Percentiles rank a stretch among this genome's conserved stretches.
phyloP scores from a whole-genome alignment of 1,140 invertebrate species.

The Plutomurus gul region DNA sequence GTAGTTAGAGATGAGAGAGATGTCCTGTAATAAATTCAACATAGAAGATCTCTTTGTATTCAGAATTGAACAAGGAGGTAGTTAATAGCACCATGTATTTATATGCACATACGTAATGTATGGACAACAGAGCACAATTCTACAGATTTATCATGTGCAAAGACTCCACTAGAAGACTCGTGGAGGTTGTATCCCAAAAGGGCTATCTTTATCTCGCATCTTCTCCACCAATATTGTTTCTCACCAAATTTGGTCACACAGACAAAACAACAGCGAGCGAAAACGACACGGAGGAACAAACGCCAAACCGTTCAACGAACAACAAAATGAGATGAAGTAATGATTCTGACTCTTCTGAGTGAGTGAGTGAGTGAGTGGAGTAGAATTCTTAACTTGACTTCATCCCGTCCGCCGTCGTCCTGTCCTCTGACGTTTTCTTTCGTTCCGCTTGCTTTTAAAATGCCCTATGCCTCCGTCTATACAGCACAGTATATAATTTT shows the following conservation, averaged over 20 bases:
- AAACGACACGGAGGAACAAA: background rate
- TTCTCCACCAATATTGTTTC: constrained; percentile 38
- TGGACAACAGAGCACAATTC: too few relatives aligned
- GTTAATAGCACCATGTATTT: background rate
- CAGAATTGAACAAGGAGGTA: background rate
- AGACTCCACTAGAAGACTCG: background rate
- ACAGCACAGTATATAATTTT: too few relatives aligned
- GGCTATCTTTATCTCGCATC: constrained; percentile 39
- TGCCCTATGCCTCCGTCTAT: too few relatives aligned
- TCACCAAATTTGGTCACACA: constrained; percentile 34
- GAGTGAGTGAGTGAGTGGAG: too few relatives aligned
- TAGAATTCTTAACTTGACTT: too few relatives aligned
- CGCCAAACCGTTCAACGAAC: too few relatives aligned
- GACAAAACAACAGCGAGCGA: background rate
- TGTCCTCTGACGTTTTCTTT: too few relatives aligned
- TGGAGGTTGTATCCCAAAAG: constrained; percentile 20
- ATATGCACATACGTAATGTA: background rate
- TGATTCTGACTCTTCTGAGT: background rate
- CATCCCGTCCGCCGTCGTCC: too few relatives aligned
- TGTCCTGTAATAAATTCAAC: too few relatives aligned
- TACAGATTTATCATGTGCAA: constrained; percentile 27
- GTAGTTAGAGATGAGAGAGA: too few relatives aligned
- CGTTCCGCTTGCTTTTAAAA: too few relatives aligned
- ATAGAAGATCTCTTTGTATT: too few relatives aligned
- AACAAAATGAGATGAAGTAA: constrained; percentile 8